Percentiles rank a stretch among this genome's conserved stretches.
Conservation (phyloP, 2,797 vertebrate species). For the Malurus leucopterus region DNA sequence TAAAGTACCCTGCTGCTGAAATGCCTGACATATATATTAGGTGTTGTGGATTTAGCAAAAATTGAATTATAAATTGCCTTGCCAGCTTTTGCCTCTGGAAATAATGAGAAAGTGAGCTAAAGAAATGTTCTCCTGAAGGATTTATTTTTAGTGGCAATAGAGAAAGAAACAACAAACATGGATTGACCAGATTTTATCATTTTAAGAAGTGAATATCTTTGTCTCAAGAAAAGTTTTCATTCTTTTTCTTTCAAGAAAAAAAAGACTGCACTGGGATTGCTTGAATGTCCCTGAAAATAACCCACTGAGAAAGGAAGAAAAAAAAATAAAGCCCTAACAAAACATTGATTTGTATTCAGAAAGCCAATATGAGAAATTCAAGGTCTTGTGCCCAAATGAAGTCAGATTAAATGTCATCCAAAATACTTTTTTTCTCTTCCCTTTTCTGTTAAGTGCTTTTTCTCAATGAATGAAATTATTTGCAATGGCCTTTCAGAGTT, state of each 20-base stretch:
- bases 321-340: neutral
- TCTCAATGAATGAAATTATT: conserved; percentile 47
- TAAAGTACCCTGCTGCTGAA: conserved; percentile 86
- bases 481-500: conserved; percentile 19
- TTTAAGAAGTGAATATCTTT: conserved; percentile 50
- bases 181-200: conserved; percentile 70
- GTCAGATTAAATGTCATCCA: conserved; percentile 47
- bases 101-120: conserved; percentile 80
- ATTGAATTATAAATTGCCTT: conserved; percentile 89
- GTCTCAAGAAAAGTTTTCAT: conserved; percentile 40
- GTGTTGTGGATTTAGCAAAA: conserved; percentile 91
- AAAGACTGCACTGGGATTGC: neutral
- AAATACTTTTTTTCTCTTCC: conserved; percentile 48
- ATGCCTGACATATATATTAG: conserved; percentile 98
- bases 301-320: neutral
- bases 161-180: conserved; percentile 71
- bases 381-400: conserved; percentile 11
- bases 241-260: neutral
- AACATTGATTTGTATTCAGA: conserved; percentile 29
- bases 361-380: conserved; percentile 41
- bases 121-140: conserved; percentile 77
- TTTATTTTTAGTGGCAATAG: conserved; percentile 73
- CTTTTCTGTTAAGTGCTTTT: conserved; percentile 18
- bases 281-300: conserved; percentile 48
- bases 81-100: conserved; percentile 84